Percentiles rank a stretch among this genome's conserved stretches.
Conservation (phyloP, 1,140 invertebrate genomes). For the Pentalonia nigronervosa region DNA sequence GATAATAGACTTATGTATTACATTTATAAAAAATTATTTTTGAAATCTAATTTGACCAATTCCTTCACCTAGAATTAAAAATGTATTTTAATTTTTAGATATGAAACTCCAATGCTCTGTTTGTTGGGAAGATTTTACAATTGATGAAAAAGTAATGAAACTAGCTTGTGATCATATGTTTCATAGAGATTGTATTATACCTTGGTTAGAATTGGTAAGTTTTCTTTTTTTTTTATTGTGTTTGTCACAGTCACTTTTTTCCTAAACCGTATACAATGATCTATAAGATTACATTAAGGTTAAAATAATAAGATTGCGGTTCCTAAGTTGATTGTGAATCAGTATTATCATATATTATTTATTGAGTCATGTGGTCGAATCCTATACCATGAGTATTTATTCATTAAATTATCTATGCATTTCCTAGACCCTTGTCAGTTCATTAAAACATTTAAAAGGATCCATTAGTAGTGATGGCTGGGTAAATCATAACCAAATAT, state of each 20-base stretch:
- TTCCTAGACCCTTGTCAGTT: not conserved
- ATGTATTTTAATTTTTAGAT: constrained; percentile 65
- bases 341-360: not conserved
- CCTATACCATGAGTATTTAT: not conserved
- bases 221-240: not conserved
- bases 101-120: constrained; percentile 91
- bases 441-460: too few relatives aligned
- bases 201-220: constrained; percentile 89
- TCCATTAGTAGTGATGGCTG: not conserved
- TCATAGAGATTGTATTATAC: constrained; percentile 90
- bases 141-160: constrained; percentile 84
- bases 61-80: not conserved
- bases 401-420: not conserved
- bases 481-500: not conserved
- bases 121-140: constrained; percentile 93
- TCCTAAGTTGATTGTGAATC: not conserved
- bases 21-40: not conserved
- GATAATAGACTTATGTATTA: not conserved
- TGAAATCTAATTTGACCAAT: not conserved
- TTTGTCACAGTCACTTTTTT: not conserved
- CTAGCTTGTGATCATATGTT: constrained; percentile 92
- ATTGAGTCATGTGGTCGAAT: not conserved
- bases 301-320: not conserved
- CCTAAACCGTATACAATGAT: not conserved
- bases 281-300: not conserved